phyloP scores from a whole-genome alignment of 1,140 invertebrate genomes.

The Halictus rubicundus region DNA sequence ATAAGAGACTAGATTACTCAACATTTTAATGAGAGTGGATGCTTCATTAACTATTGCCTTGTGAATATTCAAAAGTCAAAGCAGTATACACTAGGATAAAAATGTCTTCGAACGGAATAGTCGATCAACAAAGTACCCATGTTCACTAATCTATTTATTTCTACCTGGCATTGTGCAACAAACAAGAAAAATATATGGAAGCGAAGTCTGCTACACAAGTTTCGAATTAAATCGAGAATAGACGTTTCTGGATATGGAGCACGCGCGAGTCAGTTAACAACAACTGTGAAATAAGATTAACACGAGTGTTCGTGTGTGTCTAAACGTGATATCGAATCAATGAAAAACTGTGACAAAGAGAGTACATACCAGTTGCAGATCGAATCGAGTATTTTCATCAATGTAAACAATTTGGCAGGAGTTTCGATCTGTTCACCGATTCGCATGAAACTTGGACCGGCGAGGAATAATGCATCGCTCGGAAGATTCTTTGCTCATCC shows the following conservation, averaged over 20 bases:
- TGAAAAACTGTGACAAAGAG: neutral
- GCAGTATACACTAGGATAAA: no score
- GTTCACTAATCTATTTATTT: no score
- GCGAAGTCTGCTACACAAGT: neutral
- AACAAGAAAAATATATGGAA: neutral
- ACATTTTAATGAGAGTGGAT: no score
- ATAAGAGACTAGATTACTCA: neutral
- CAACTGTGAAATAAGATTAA: neutral
- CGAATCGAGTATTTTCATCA: neutral
- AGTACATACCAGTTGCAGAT: constrained; percentile 4
- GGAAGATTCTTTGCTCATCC: neutral
- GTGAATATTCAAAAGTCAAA: neutral
- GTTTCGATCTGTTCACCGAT: neutral
- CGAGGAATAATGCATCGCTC: neutral
- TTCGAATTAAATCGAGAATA: neutral
- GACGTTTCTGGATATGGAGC: neutral
- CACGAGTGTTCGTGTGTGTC: no score
- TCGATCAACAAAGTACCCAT: no score
- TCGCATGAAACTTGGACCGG: neutral
- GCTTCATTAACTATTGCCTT: neutral
- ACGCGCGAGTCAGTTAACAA: neutral
- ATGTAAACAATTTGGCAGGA: neutral
- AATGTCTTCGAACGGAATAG: no score
- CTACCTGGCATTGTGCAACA: neutral
- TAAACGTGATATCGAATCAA: neutral